phyloP scores from a whole-genome alignment of 2,888 invertebrate species.

The Pocota personata region DNA sequence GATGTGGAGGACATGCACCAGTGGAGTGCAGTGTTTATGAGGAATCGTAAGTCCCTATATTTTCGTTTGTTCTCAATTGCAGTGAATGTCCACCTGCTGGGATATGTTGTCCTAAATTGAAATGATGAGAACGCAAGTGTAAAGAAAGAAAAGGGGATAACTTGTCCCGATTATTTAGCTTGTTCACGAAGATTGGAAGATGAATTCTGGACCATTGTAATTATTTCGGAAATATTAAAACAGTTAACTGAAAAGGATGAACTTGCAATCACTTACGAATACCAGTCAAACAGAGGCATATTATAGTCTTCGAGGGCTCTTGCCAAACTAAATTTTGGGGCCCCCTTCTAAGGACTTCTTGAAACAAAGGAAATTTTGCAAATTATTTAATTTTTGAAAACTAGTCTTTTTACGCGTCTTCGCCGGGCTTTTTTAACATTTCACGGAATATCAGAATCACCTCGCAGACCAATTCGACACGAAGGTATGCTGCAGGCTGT shows the following conservation, averaged over 20 bases:
- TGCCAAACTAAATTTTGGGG: too few species aligned
- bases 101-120: not conserved
- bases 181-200: not conserved
- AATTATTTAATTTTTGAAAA: too few species aligned
- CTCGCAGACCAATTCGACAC: too few species aligned
- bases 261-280: not conserved
- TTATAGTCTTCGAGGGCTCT: too few species aligned
- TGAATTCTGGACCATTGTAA: not conserved
- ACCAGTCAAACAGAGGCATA: not conserved
- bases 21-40: not conserved
- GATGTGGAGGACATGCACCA: not conserved
- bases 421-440: too few species aligned
- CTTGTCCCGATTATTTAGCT: not conserved
- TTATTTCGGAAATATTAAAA: not conserved
- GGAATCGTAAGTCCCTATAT: not conserved
- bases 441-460: too few species aligned
- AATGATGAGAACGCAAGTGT: not conserved
- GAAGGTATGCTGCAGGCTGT: too few species aligned
- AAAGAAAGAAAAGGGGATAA: not conserved
- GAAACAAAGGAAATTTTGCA: too few species aligned
- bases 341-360: too few species aligned
- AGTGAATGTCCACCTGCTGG: not conserved
- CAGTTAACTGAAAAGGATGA: not conserved
- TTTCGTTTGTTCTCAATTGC: not conserved
- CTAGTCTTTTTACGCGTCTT: too few species aligned